Evolutionary conservation across 2,797 vertebrate species (phyloP), one percentile per base, ranked within the genome.

Genomic region (Aphelocoma californica): DNA sequence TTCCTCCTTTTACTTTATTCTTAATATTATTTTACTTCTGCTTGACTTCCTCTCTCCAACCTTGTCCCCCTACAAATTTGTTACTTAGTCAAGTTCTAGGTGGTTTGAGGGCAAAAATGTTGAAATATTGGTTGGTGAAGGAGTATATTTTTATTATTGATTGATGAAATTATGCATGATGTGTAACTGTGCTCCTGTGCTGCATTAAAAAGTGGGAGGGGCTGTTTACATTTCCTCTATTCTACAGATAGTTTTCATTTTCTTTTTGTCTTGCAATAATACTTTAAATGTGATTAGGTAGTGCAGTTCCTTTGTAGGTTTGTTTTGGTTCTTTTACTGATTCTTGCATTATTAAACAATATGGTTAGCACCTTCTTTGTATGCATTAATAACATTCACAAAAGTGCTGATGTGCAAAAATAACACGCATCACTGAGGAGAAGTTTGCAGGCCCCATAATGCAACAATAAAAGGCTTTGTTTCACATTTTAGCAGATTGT

Each of bases 111-210:
- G 5, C 53, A 11, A 31, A 36, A 80, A 32, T 28, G 6, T 53
- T 90, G 65, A 81, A 73, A 48, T 79, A 54, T 4, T 66, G 14
- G 18, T 47, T 71, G 32, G 18, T 15, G 56, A 45, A 58, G 26
- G 29, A 81, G 13, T 81, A 9, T 45, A 8, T 74, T 77, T 69
- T 88, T 62, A 23, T 78, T 88, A 36, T 8, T 54, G 57, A 28
- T 67, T 14, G 34, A 44, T 89, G 42, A 31, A 54, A 28, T 53
- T 69, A 21, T 12, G 5, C 69, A 15, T 38, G 12, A 24, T 11
- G 0, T 2, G 0, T 75, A 58, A 56, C 42, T 53, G 5, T 70
- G 36, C 24, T 88, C 12, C n/a, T 57, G 0, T 80, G 26, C 31
- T 40, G 10, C 34, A 13, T 50, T 93, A 50, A 62, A 64, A 57